Evolutionary conservation across 1,140 invertebrate genomes (phyloP), one percentile per base, ranked within the genome.

Genomic region (Patella vulgata): DNA sequence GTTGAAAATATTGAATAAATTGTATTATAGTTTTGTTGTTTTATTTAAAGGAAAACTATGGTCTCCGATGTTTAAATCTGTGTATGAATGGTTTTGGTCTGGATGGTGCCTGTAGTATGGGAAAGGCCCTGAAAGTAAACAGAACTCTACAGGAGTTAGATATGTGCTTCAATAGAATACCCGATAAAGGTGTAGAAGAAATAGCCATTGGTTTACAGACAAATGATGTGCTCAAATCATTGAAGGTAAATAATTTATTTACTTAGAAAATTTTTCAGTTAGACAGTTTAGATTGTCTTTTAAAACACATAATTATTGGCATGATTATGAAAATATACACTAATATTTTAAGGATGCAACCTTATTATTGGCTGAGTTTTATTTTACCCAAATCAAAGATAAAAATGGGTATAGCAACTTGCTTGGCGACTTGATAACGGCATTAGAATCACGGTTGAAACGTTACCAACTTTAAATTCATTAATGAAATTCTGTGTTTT

Each of bases 41-140:
- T 55, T 6, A 28, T 43, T 53, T 51, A 3, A 55, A 80, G 79
- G 77, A 79, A 59, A 81, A 81, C 47, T 74, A 67, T 56, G 75
- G 77, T 25, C 54, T 81, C 17, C 66, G 70, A 25, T 66, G 53
- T 47, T 43, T 80, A 8, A 73, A 77, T 51, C 68, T 80, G n/a
- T 62, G 70, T 1, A 79, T 79, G 77, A 80, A 80, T 58, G 77
- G 78, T 3, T 65, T 80, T 36, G 69, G 68, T n/a, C 39, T 62
- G 14, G 68, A 71, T 17, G 78, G 77, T 6, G 66, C 77, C 23
- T 64, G 68, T 48, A 68, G 68, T 1, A 65, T 80, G 39, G 78
- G 78, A 4, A 66, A 68, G 33, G 80, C 79, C 0, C 54, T 82
- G 9, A 75, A 71, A 47, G 63, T 73, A 40, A 81, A 81, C 67